Evolutionary conservation across 2,113 vertebrate species (phyloP), one percentile per base, ranked within the genome.

Genomic region (Trichechus manatus): DNA sequence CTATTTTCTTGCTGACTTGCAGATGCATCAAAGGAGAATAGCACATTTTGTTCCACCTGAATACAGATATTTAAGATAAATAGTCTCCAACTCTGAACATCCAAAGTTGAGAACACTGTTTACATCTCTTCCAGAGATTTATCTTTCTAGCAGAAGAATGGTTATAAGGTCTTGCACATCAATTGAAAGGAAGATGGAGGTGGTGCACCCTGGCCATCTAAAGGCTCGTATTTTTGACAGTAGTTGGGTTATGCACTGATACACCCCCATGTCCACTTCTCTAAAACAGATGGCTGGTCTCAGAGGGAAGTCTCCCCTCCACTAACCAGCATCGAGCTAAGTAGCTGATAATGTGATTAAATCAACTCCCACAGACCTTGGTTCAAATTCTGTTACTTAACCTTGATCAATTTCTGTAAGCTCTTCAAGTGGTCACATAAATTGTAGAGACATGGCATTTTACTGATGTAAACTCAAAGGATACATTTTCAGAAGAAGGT

Each of bases 41-140:
- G 1, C 31, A 94, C 5, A 6, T 9, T 22, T 22, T 74, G 82
- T 33, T 93, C 44, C 8, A 17, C 85, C 20, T 64, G 29, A 42
- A 72, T 2, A 29, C 75, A 92, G 94, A 84, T 61, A 47, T 75
- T 86, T 44, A 96, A 95, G 64, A 96, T 47, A 92, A 85, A 96
- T 68, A 15, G 80, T 25, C 78, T 87, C 53, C 53, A 95, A n/a
- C 11, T 74, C 27, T 22, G 23, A 80, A 20, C 53, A 92, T 47
- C n/a, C 20, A 53, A 39, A 77, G 31, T 86, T 44, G 59, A 95
- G 47, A 44, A 17, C 9, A 23, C 3, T 3, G 39, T 53, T 83
- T 83, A 53, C 7, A 33, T 89, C 23, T 87, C 74, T 93, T 50
- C 9, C 56, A 17, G 75, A 88, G 33, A 22, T 81, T 80, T 88